Percentiles rank a stretch among this genome's conserved stretches.
Evolutionary conservation across 1,140 invertebrate genomes (phyloP).

Genomic region (Mactra quadrangularis): DNA sequence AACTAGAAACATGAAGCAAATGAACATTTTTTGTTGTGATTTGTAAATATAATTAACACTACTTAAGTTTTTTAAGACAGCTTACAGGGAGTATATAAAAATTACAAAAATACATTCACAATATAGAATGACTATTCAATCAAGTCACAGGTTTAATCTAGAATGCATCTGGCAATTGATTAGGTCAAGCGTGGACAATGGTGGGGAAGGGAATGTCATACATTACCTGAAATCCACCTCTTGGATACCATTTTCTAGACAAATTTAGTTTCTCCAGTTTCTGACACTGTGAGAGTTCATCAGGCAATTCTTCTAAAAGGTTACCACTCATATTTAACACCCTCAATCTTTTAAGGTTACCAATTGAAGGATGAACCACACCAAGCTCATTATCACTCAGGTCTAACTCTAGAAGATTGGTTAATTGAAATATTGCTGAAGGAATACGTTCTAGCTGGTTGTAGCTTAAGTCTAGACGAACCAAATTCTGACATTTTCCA

Average conservation of each 20-base stretch:
- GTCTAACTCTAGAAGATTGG: constrained; percentile 69
- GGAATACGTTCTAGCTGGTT: constrained; percentile 77
- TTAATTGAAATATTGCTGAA: constrained; percentile 70
- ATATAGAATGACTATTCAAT: no score
- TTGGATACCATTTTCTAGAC: constrained; percentile 79
- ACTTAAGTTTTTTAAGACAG: no score
- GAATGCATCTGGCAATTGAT: no score
- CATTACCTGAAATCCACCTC: constrained; percentile 68
- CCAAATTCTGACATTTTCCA: constrained; percentile 72
- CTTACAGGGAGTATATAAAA: no score
- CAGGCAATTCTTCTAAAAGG: constrained; percentile 68
- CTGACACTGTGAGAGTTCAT: constrained; percentile 71
- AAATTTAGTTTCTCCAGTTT: constrained; percentile 73
- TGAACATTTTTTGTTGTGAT: no score
- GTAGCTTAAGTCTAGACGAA: constrained; percentile 74
- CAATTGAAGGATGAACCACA: constrained; percentile 67
- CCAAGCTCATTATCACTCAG: constrained; percentile 77
- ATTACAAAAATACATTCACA: no score
- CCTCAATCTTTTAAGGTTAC: constrained; percentile 71
- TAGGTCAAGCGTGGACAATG: no score
- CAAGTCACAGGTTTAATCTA: no score
- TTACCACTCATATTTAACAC: constrained; percentile 76
- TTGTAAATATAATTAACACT: no score
- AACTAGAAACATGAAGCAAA: no score
- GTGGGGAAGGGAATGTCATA: no score